Conservation (phyloP, 2,888 invertebrate species). For the Dryococelus australis region DNA sequence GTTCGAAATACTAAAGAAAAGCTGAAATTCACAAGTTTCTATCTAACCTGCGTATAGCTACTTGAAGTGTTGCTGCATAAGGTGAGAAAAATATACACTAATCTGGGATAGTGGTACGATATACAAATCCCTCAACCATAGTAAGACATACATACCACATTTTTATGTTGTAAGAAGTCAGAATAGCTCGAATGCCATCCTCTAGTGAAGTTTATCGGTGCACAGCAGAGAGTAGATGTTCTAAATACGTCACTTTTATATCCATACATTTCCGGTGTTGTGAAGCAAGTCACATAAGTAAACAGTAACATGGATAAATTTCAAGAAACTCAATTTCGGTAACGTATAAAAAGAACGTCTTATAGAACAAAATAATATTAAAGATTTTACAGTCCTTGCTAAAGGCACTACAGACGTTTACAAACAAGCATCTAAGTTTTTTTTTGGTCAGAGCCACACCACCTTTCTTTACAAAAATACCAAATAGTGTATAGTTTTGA, state of each 20-base stretch:
- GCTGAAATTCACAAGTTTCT: no score
- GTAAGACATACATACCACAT: no score
- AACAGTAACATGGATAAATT: not conserved
- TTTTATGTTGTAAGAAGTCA: no score
- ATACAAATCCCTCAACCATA: no score
- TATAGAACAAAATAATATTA: not conserved
- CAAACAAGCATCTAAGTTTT: not conserved
- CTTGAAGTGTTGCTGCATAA: no score
- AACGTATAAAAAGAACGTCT: not conserved
- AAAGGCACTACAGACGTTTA: not conserved
- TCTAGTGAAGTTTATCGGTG: no score
- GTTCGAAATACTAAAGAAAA: no score
- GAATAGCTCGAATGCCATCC: no score
- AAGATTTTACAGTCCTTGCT: not conserved
- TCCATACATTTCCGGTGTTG: not conserved
- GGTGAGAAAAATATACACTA: no score
- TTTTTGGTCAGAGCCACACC: not conserved
- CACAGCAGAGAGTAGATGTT: no score
- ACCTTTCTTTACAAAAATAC: not conserved
- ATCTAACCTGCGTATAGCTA: no score
- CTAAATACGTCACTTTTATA: not conserved
- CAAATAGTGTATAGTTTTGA: not conserved
- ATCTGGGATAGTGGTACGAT: no score
- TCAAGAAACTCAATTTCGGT: not conserved
- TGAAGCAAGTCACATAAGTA: not conserved